Base-by-base conservation (phyloP, 2,113 vertebrate species). In the Leucosticte australis region DNA sequence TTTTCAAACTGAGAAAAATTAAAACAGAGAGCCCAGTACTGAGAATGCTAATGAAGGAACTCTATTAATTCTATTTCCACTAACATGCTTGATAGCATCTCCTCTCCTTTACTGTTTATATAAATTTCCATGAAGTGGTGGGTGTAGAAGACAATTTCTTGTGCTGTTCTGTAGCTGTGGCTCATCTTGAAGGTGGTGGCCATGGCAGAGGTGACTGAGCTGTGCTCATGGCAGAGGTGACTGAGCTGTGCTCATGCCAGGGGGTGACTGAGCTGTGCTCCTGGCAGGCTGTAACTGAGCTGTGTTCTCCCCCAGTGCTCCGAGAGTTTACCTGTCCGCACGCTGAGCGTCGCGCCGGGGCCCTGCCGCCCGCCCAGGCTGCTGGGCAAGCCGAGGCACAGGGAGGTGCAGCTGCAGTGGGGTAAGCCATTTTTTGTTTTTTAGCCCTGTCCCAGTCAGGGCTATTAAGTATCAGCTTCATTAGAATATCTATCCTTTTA, bases 321-420 rank as follows among this genome's bases (percentile, higher is more conserved):
- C 21, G 98, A 98, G 60, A 99, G 98, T 91, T 98, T 99, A 94
- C 98, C 98, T 31, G 98, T 99, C 76, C 98, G 98, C 53, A 99
- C 99, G 46, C 97, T 98, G 85, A 99, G 98, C 75, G 97, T 99
- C 60, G 99, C 99, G 21, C 99, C 99, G 20, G 99, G 98, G 23
- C 98, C 94, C 63, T 99, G 99, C 96, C 98, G 98, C 81, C 98
- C 98, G 4, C 99, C 99, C 7, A 96, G 98, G 86, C 97, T 99
- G 55, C 89, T 99, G 96, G 99, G 99, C 80, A 99, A 99, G 98
- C 98, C 98, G 62, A 99, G 99, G 98, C 99, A 99, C 98, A 99
- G 98, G 98, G 99, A 99, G 87, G 98, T 99, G 74, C 98, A 98
- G 96, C 97, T 99, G 76, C 98, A 99, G 63, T 99, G 99, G 99